Evolutionary conservation across 1,140 invertebrate species (phyloP).

Genomic region (Drosophila littoralis): DNA sequence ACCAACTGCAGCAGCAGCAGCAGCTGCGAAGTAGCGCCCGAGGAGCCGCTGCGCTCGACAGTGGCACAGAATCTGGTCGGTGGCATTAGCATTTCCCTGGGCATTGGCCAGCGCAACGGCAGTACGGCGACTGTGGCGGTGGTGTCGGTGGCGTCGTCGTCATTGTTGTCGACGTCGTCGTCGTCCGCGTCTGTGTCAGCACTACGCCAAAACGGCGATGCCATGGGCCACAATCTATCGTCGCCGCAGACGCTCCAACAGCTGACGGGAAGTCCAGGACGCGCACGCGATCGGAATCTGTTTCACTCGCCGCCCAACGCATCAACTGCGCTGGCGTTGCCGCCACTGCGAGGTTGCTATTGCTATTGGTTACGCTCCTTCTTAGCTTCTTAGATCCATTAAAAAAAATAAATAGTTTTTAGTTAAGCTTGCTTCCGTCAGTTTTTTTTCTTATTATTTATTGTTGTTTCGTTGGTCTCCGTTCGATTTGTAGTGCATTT

Average conservation of each 20-base stretch:
- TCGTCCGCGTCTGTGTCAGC: not conserved
- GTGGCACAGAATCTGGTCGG: constrained; percentile 77
- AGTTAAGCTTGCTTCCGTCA: constrained; percentile 47
- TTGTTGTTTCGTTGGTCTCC: constrained; percentile 21
- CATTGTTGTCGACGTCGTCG: constrained; percentile 5
- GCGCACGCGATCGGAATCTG: constrained; percentile 83
- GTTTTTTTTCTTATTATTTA: constrained; percentile 43
- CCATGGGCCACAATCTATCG: constrained; percentile 39
- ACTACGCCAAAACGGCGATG: constrained; percentile 33
- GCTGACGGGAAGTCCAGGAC: constrained; percentile 82
- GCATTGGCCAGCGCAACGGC: constrained; percentile 76
- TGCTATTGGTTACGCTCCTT: constrained; percentile 60
- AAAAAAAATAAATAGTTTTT: constrained; percentile 19
- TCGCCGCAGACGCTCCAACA: constrained; percentile 79
- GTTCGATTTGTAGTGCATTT: constrained; percentile 32
- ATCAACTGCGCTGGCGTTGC: constrained; percentile 72
- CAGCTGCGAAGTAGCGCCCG: constrained; percentile 16
- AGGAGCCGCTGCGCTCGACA: constrained; percentile 52
- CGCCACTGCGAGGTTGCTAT: constrained; percentile 81
- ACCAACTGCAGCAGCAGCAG: constrained; percentile 34
- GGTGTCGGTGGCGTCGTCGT: constrained; percentile 27
- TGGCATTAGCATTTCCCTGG: constrained; percentile 78
- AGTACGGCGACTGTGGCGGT: constrained; percentile 35
- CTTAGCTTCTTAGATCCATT: constrained; percentile 40
- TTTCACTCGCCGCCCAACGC: constrained; percentile 75